A percentile compares a stretch with the other conserved stretches of the same genome.
These are phyloP conservation scores for Cyclophora punctaria DNA, from an alignment of 2,888 invertebrate genomes.

Conservation along the genomic window DNA sequence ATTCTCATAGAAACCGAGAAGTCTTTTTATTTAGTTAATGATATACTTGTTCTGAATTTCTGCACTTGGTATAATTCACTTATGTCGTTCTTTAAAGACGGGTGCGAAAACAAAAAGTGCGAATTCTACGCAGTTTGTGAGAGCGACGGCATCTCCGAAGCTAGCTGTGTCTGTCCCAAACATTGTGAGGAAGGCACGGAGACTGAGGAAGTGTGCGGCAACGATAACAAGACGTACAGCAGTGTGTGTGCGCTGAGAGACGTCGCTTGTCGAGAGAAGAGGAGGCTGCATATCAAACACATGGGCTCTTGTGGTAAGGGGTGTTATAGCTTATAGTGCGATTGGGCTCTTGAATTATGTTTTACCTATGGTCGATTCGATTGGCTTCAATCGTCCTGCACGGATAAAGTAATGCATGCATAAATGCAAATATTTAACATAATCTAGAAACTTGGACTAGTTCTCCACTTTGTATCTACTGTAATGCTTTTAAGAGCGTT, in stretches of 20 bases:
- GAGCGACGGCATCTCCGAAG: slow-evolving; percentile 74
- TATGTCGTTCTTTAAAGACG: slow-evolving; percentile 72
- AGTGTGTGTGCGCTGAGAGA: slow-evolving; percentile 89
- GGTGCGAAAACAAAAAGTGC: slow-evolving; percentile 86
- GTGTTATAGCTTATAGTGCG: too few relatives aligned
- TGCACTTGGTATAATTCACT: not conserved
- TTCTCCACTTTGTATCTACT: too few relatives aligned
- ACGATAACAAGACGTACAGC: slow-evolving; percentile 88
- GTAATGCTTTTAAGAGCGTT: too few relatives aligned
- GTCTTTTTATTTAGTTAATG: too few relatives aligned
- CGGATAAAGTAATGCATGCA: too few relatives aligned
- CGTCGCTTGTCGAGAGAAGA: slow-evolving; percentile 84
- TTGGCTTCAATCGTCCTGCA: too few relatives aligned
- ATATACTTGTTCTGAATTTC: too few relatives aligned
- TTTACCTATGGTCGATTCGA: too few relatives aligned
- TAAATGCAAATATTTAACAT: too few relatives aligned
- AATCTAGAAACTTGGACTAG: too few relatives aligned
- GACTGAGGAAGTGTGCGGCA: slow-evolving; percentile 86
- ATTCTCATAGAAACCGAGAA: too few relatives aligned
- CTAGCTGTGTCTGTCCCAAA: slow-evolving; percentile 78
- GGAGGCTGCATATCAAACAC: slow-evolving; percentile 82
- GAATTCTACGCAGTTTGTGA: slow-evolving; percentile 87
- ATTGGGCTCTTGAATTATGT: too few relatives aligned
- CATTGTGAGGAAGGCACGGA: slow-evolving; percentile 75
- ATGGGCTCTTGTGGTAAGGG: slow-evolving; percentile 87